These are phyloP conservation scores for Scolopax bukidnonensis DNA, from an alignment of 2,797 vertebrate genomes.

Conservation along the genomic window DNA sequence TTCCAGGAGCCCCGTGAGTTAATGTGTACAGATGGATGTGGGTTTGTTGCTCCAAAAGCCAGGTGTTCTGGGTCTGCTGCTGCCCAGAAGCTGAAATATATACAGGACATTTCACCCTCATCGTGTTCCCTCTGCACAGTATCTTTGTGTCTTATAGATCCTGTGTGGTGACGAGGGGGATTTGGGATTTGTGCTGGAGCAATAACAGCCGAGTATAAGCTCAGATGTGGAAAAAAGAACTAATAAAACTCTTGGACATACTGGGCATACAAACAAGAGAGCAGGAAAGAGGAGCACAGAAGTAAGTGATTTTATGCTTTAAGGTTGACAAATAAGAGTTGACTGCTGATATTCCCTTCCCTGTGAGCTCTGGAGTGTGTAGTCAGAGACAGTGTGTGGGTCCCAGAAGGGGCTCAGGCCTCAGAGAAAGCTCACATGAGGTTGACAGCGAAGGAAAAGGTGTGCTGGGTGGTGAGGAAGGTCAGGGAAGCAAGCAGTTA, in stretches of 20 bases:
- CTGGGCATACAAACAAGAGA: background rate
- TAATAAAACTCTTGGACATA: background rate
- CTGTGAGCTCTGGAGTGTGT: background rate
- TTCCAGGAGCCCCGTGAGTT: background rate
- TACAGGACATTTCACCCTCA: accelerated
- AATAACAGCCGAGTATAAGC: background rate
- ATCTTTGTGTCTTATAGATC: background rate
- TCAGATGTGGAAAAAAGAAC: background rate
- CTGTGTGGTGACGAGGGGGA: background rate
- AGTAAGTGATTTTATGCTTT: background rate
- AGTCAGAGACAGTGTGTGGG: background rate
- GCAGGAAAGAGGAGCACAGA: background rate
- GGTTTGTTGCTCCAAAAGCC: background rate
- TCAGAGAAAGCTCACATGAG: background rate
- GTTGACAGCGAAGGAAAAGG: background rate
- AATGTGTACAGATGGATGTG: background rate
- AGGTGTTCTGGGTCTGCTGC: background rate
- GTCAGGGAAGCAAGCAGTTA: background rate
- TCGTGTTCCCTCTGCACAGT: background rate
- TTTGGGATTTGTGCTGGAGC: background rate
- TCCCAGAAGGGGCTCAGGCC: background rate
- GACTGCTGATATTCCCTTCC: accelerated
- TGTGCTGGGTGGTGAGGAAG: background rate
- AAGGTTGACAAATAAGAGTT: background rate
- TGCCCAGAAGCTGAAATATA: background rate